Evolutionary conservation across 1,140 invertebrate genomes (phyloP), one percentile per base, ranked within the genome.

Genomic region (Lordiphosa clarofinis): DNA sequence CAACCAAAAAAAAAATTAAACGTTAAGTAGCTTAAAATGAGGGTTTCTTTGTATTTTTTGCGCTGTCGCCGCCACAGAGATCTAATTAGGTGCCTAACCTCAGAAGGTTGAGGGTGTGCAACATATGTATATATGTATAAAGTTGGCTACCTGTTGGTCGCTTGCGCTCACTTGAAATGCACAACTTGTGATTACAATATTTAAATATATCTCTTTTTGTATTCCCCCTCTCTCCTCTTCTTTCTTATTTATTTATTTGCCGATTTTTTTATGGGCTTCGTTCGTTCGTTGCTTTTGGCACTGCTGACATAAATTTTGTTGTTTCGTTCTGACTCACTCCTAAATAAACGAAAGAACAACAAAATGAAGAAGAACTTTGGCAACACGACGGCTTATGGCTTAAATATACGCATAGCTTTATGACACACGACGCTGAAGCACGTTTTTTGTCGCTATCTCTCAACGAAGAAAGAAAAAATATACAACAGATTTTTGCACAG

Each of bases 281-380:
- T 73, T 57, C 48, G 60, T 39, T 62, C 60, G 53, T 57, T 58
- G 78, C 78, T 78, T 84, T 73, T 84, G 78, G 78, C 78, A 84
- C 78, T 84, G 78, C 78, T 84, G 78, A 84, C 78, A 84, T 84
- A 84, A 84, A 84, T 84, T 84, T 72, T 46, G 72, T 66, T 81
- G 62, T 57, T 68, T 56, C 57, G 55, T 72, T 73, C 73, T 82
- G 78, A 84, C 78, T 84, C 78, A 84, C 68, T 58, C 42, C 78
- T 71, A 71, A 61, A 33, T 33, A 53, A 52, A 56, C 3, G 31
- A 47, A 48, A 42, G n/a, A 49, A 54, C n/a, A 58, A 37, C 12
- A 57, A 46, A 62, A 42, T 19, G 42, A 59, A 60, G 55, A 60
- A 73, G 53, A 44, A 69, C 55, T 68, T 72, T 60, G 31, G 43